Conservation (phyloP, 1,140 invertebrate species). For the Cyphomyrmex costatus region DNA sequence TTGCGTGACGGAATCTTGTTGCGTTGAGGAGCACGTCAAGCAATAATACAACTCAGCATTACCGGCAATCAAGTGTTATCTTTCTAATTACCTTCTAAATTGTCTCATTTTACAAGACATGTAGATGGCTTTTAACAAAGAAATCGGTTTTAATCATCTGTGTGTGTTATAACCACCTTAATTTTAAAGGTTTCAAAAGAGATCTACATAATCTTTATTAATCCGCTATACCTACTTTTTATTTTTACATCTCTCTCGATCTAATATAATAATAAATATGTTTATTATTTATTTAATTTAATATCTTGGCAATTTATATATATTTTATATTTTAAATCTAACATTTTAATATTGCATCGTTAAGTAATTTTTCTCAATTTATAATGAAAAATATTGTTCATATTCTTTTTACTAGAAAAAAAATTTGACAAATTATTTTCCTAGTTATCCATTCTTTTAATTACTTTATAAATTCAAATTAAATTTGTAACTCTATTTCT, state of each 20-base stretch:
- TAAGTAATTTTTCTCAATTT: not conserved
- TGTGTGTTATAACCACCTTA: not conserved
- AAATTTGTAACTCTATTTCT: not conserved
- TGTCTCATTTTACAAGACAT: not conserved
- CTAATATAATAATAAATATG: slow-evolving; percentile 1
- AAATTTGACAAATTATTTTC: not conserved
- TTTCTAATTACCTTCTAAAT: not conserved
- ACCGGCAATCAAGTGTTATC: not conserved
- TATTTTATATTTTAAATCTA: not conserved
- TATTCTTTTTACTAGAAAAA: not conserved
- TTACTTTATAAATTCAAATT: not conserved
- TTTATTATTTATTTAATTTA: slow-evolving; percentile 3
- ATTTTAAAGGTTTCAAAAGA: not conserved
- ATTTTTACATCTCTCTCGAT: not conserved
- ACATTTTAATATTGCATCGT: not conserved
- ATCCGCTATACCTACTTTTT: not conserved
- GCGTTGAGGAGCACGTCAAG: not conserved
- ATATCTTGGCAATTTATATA: not conserved
- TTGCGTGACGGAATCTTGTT: slow-evolving; percentile 30
- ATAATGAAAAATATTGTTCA: not conserved
- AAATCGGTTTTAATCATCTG: not conserved
- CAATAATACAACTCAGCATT: slow-evolving; percentile 6
- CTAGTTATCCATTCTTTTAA: not conserved
- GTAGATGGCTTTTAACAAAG: not conserved
- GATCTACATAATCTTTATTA: not conserved